phyloP scores from a whole-genome alignment of 2,797 vertebrate species.

The Gymnocypris eckloni region DNA sequence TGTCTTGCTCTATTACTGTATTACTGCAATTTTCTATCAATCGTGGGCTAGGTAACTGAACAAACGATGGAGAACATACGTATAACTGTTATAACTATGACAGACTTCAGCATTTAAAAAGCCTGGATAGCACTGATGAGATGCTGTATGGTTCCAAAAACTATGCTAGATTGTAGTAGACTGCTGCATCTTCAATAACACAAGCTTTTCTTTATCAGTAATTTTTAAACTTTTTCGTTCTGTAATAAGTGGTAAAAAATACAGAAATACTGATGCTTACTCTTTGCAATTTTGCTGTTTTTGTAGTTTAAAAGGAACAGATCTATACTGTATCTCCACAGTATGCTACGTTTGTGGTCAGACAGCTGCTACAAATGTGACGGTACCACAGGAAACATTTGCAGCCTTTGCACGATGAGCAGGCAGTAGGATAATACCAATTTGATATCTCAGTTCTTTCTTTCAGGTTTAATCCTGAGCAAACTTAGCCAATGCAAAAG shows the following conservation, averaged over 20 bases:
- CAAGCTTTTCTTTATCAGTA: background rate
- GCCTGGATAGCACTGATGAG: no score
- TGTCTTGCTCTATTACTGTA: background rate
- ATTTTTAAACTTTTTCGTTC: background rate
- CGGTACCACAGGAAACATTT: conserved; percentile 59
- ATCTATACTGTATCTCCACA: conserved; percentile 2
- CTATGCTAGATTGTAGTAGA: background rate
- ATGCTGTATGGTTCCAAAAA: no score
- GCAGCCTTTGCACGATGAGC: conserved; percentile 18
- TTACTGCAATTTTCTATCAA: background rate
- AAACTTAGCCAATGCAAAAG: background rate
- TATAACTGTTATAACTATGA: background rate
- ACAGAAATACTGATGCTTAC: background rate
- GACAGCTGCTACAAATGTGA: conserved; percentile 56
- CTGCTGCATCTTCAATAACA: no score
- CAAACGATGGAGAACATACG: background rate
- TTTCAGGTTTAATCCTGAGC: background rate
- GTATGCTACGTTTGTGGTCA: conserved; percentile 65
- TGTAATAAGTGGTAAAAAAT: background rate
- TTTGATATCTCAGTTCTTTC: conserved; percentile 8
- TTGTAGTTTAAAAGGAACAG: background rate
- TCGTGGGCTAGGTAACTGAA: background rate
- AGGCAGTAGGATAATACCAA: background rate
- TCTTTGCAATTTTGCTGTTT: background rate
- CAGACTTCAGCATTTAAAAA: background rate